These are phyloP conservation scores for Varanus salvator DNA, from an alignment of 2,113 vertebrate species.

Conservation along the genomic window DNA sequence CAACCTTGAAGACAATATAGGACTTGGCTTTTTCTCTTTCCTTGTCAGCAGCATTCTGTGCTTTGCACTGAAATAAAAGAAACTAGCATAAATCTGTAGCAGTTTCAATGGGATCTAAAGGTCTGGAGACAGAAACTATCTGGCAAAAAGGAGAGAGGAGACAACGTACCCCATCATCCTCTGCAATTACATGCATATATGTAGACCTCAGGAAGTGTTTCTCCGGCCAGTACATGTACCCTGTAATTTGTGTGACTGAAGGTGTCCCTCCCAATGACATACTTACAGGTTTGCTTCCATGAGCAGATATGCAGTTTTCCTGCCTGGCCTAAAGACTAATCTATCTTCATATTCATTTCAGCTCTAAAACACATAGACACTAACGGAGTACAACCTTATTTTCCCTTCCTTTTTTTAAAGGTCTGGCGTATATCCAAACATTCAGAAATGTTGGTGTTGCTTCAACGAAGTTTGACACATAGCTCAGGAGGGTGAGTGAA, in stretches of 20 bases:
- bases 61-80: not conserved
- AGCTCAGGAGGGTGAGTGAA: too few species aligned
- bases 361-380: not conserved
- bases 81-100: not conserved
- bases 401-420: not conserved
- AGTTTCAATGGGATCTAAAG: not conserved
- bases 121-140: not conserved
- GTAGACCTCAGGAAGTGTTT: not conserved
- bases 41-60: not conserved
- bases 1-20: not conserved
- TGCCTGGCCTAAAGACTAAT: not conserved
- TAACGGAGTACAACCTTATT: not conserved
- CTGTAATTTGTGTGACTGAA: not conserved
- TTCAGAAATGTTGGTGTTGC: not conserved
- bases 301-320: not conserved
- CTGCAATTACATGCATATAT: not conserved
- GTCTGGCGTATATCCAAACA: not conserved
- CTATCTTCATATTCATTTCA: not conserved
- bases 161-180: not conserved
- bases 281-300: not conserved
- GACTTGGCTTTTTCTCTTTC: not conserved
- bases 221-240: not conserved
- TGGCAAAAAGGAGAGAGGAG: not conserved
- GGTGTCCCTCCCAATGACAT: not conserved
- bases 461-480: not conserved